A percentile compares a stretch with the other conserved stretches of the same genome.
phyloP scores from a whole-genome alignment of 1,140 invertebrate genomes.

The Argopecten irradians region DNA sequence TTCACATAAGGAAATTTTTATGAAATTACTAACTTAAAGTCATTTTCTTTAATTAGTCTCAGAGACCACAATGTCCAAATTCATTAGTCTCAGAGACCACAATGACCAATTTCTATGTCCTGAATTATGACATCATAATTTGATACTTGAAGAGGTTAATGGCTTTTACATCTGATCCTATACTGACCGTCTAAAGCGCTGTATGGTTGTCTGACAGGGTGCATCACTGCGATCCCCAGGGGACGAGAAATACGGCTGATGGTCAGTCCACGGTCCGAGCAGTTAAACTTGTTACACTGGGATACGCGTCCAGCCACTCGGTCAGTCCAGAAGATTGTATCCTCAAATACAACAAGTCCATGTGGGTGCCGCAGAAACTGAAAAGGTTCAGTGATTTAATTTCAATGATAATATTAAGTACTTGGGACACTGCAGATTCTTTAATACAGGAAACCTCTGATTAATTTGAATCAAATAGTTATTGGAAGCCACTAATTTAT shows the following conservation, averaged over 20 bases:
- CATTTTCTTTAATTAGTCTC: no score
- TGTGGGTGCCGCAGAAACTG: slow-evolving; percentile 97
- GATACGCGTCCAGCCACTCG: slow-evolving; percentile 91
- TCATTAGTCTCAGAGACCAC: no score
- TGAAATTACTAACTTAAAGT: no score
- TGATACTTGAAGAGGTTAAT: background rate
- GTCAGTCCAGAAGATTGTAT: slow-evolving; percentile 98
- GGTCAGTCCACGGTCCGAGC: slow-evolving; percentile 86
- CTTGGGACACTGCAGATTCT: no score
- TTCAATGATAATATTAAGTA: no score
- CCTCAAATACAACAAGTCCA: slow-evolving; percentile 95
- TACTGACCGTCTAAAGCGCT: slow-evolving; percentile 42
- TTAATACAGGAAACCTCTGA: no score
- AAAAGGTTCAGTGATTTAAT: slow-evolving; percentile 71
- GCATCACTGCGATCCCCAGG: slow-evolving; percentile 87
- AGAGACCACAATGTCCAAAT: no score
- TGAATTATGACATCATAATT: no score
- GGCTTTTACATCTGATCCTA: background rate
- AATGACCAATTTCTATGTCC: no score
- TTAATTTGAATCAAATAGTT: no score
- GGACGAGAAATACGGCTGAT: slow-evolving; percentile 93
- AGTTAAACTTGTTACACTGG: slow-evolving; percentile 88
- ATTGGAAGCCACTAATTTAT: no score
- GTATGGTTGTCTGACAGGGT: slow-evolving; percentile 84
- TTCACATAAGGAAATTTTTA: no score